phyloP scores from a whole-genome alignment of 2,113 vertebrate species.

The Nothoprocta pentlandii region DNA sequence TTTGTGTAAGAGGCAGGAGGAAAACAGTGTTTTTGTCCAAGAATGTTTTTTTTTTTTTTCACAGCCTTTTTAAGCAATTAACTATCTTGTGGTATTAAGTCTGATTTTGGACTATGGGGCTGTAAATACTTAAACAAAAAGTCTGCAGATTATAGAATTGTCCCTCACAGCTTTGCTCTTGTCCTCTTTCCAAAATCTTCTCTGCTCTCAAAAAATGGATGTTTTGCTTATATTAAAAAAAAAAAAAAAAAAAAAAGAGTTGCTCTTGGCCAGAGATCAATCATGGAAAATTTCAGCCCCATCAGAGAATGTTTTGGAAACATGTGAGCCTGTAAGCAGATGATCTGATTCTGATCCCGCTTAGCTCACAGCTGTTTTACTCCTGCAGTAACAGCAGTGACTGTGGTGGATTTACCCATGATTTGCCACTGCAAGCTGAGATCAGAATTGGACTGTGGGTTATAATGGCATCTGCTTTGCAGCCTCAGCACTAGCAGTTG shows the following conservation, averaged over 20 bases:
- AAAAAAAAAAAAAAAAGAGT: background rate
- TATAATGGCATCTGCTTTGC: background rate
- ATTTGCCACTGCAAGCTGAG: background rate
- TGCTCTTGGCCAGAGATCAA: constrained; percentile 43
- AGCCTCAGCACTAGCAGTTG: rapidly evolving
- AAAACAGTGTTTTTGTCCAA: background rate
- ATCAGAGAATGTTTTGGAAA: constrained; percentile 50
- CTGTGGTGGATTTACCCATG: background rate
- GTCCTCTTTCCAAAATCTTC: background rate
- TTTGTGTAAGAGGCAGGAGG: background rate
- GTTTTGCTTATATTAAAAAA: background rate
- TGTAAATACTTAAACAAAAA: background rate
- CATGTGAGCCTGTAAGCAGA: constrained; percentile 9
- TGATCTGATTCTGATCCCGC: constrained; percentile 47
- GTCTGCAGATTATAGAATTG: background rate
- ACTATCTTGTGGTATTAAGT: background rate
- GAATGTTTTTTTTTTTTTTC: background rate
- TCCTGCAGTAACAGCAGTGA: rapidly evolving
- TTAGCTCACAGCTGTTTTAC: constrained; percentile 19
- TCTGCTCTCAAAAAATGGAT: background rate
- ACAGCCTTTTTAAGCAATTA: background rate
- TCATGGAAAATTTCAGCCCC: constrained; percentile 8
- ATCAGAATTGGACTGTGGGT: rapidly evolving
- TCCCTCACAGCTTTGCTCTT: background rate
- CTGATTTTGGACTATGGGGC: background rate